Evolutionary conservation across 2,797 vertebrate genomes (phyloP), one percentile per base, ranked within the genome.

Genomic region (Bufotes viridis): DNA sequence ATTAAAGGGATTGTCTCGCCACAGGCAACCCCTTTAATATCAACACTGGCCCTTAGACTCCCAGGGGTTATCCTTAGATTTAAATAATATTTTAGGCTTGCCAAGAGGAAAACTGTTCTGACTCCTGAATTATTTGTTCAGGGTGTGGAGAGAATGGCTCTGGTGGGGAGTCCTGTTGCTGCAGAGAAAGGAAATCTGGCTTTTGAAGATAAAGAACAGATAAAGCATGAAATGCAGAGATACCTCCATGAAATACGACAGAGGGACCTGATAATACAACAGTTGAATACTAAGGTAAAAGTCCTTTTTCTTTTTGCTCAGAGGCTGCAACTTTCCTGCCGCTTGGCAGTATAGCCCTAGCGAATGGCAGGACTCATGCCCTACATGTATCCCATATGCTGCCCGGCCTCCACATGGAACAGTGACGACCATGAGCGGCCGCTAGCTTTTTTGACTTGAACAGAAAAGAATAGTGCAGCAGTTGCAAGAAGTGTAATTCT

Each of bases 201-300:
- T 70, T 87, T 95, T 86, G 92, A 91, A 1, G 96, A 97, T 92
- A 94, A 91, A 88, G 87, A 88, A 11, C 94, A 92, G 85, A 94
- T 96, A 1, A 94, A 96, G 70, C 61, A 70, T 22, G 95, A 97
- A 42, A 93, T 96, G 86, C 97, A 97, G 91, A 92, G 88, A 86
- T 97, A 95, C 90, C 88, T 97, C 57, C 94, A 95, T 49, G 96
- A 97, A 93, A 93, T 97, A 79, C 96, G 97, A 17, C 96, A 97
- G 61, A 93, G 95, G 92, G 97, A 98, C 85, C 90, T 95, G 72
- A 93, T 91, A 85, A 92, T 96, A 76, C 96, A 97, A 83, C 96
- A 98, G 82, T 79, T 97, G 7, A 96, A 94, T 90, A 82, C 91
- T 29, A 96, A 96, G 96, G 97, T 97, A 90, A 83, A 70, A 34